Evolutionary conservation across 2,797 vertebrate genomes (phyloP).

Genomic region (Lacerta bilineata): DNA sequence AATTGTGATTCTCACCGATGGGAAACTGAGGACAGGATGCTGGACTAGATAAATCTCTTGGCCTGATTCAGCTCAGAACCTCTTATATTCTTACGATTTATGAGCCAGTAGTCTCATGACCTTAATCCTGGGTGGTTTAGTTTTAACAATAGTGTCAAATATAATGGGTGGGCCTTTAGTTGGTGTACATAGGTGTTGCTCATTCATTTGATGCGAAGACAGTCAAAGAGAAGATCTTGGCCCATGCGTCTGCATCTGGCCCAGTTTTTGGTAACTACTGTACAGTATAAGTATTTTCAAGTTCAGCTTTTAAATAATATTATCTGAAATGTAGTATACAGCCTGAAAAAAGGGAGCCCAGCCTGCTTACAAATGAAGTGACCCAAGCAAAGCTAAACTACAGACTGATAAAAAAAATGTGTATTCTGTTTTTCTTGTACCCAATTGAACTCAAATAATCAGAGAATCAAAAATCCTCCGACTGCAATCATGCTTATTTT

Average conservation of each 20-base stretch:
- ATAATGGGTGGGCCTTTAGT: not conserved
- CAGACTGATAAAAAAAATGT: not conserved
- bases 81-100: not conserved
- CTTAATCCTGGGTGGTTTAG: slow-evolving; percentile 1
- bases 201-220: not conserved
- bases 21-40: too few relatives aligned
- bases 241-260: not conserved
- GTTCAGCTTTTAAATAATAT: slow-evolving; percentile 22
- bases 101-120: not conserved
- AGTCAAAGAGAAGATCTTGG: not conserved
- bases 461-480: slow-evolving; percentile 52
- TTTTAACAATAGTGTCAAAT: not conserved
- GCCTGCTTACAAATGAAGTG: slow-evolving; percentile 29
- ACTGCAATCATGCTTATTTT: slow-evolving; percentile 59
- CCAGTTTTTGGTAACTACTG: not conserved
- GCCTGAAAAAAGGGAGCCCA: not conserved
- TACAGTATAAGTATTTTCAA: not conserved
- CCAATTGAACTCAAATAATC: slow-evolving; percentile 43
- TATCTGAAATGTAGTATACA: not conserved
- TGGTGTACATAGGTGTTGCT: not conserved
- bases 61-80: too few relatives aligned
- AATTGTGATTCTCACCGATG: too few relatives aligned
- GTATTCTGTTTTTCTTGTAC: slow-evolving; percentile 20
- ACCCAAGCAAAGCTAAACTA: slow-evolving; percentile 3
- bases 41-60: too few relatives aligned